Conservation (phyloP, 2,888 invertebrate species). For the Synanthedon myopaeformis region DNA sequence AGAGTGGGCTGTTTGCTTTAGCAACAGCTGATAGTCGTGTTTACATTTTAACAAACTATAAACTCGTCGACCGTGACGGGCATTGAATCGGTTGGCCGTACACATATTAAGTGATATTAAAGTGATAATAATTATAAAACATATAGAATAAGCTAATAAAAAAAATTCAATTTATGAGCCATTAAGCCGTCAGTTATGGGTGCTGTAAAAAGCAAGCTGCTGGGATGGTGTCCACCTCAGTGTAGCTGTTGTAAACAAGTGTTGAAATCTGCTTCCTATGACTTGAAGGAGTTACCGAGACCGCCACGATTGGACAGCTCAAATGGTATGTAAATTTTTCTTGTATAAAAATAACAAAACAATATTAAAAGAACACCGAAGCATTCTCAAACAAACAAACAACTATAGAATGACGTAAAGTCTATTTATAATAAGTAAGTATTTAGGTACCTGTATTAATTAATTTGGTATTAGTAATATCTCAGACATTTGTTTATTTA, state of each 20-base stretch:
- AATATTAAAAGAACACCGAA: too few species aligned
- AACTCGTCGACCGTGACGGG: constrained; percentile 14
- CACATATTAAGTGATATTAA: constrained; percentile 30
- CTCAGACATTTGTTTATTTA: too few species aligned
- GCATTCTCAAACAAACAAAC: too few species aligned
- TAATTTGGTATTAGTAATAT: too few species aligned
- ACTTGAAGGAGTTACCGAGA: constrained; percentile 47
- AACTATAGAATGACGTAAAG: too few species aligned
- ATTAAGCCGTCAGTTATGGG: constrained; percentile 30
- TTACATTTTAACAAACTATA: constrained; percentile 36
- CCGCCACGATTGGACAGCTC: constrained; percentile 39
- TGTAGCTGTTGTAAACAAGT: constrained; percentile 37
- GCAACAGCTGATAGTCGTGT: constrained; percentile 31
- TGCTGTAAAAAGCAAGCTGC: constrained; percentile 42
- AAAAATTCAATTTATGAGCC: constrained; percentile 2
- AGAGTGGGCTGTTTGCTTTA: constrained; percentile 20
- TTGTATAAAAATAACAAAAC: too few species aligned
- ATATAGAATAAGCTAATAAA: neutral
- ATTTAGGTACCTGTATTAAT: too few species aligned
- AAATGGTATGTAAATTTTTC: constrained; percentile 36
- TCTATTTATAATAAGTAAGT: too few species aligned
- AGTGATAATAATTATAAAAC: constrained; percentile 14
- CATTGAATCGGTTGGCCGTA: constrained; percentile 32
- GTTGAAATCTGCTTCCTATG: constrained; percentile 35
- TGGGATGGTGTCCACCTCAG: constrained; percentile 25